Percentiles rank a stretch among this genome's conserved stretches.
Conservation (phyloP, 2,113 vertebrate species). For the Brachypteracias leptosomus region DNA sequence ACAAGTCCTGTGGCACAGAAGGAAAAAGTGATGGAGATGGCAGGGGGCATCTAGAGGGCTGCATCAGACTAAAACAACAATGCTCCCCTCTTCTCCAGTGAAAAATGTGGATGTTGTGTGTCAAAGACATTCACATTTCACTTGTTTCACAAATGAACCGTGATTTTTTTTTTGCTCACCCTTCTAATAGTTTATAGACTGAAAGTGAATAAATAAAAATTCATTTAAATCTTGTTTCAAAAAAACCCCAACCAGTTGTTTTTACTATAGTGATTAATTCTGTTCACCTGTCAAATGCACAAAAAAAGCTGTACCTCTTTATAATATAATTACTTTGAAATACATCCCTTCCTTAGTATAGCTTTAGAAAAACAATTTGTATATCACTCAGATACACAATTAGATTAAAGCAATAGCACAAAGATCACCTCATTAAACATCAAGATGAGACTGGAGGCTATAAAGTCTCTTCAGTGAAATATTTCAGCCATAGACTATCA, state of each 20-base stretch:
- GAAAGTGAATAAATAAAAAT: background rate
- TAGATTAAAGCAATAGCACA: background rate
- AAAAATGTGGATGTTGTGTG: background rate
- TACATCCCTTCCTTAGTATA: background rate
- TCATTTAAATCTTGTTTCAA: background rate
- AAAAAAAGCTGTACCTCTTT: background rate
- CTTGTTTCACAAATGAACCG: background rate
- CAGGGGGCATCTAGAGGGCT: accelerated
- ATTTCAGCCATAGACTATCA: background rate
- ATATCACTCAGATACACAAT: background rate
- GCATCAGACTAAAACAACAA: background rate
- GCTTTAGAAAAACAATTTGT: background rate
- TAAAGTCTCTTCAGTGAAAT: background rate
- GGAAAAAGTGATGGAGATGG: background rate
- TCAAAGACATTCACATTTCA: background rate
- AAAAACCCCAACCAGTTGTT: background rate
- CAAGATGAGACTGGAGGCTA: background rate
- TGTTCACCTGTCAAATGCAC: background rate
- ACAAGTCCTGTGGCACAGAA: background rate
- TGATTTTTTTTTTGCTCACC: background rate
- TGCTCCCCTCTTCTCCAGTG: background rate
- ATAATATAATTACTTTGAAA: background rate
- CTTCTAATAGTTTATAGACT: background rate
- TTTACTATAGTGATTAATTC: background rate
- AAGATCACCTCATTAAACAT: background rate